These are phyloP conservation scores for Carettochelys insculpta DNA, from an alignment of 2,113 vertebrate genomes.

Conservation along the genomic window DNA sequence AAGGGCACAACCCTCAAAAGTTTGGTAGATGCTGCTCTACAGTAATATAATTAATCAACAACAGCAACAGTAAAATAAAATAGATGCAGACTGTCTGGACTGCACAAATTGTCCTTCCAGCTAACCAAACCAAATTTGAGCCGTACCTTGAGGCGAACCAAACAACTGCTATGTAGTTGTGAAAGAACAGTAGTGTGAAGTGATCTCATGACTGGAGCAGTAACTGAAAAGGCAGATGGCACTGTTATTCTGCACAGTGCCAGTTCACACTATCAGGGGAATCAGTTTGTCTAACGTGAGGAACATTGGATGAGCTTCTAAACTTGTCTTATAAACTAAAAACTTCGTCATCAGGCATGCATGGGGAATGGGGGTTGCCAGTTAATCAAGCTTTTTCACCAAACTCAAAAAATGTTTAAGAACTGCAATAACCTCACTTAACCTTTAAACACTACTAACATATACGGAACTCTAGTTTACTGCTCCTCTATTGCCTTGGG, in stretches of 20 bases:
- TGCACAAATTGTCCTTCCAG: background rate
- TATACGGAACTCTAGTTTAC: no score
- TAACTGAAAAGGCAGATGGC: background rate
- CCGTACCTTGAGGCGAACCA: background rate
- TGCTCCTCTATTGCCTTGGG: no score
- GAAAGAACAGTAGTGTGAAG: background rate
- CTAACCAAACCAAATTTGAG: background rate
- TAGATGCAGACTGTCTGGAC: background rate
- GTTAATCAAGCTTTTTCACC: no score
- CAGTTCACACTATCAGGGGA: background rate
- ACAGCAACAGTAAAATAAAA: background rate
- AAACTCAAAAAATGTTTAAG: no score
- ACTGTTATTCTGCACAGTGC: background rate
- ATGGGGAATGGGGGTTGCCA: no score
- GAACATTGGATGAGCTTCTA: background rate
- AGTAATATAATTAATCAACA: background rate
- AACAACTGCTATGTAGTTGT: background rate
- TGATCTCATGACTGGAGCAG: accelerated
- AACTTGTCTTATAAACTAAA: no score
- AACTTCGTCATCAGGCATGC: no score
- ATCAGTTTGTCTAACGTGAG: background rate
- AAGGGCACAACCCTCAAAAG: no score
- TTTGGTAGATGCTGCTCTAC: background rate
- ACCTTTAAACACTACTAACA: no score
- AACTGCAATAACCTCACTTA: no score